Conservation (phyloP, 2,797 vertebrate genomes). For the Ctenopoma kingsleyae region DNA sequence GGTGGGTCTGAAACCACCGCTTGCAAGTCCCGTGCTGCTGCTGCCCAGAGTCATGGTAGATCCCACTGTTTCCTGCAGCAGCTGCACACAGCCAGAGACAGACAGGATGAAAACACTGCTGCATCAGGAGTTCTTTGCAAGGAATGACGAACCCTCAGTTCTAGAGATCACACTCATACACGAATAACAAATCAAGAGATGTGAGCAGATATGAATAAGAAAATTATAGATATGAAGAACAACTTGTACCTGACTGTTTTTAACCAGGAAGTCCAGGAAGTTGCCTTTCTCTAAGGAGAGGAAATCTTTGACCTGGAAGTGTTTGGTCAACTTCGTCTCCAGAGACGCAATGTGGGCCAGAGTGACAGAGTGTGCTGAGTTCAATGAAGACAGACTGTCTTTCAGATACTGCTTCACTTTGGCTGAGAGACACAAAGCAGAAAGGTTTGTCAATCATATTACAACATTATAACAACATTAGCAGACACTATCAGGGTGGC, state of each 20-base stretch:
- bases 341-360: slow-evolving; percentile 73
- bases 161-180: background rate
- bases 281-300: slow-evolving; percentile 78
- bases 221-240: background rate
- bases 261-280: slow-evolving; percentile 84
- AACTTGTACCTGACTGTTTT: slow-evolving; percentile 77
- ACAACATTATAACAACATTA: background rate
- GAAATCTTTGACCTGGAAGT: slow-evolving; percentile 83
- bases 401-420: slow-evolving; percentile 80
- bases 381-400: slow-evolving; percentile 69
- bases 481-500: background rate
- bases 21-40: slow-evolving; percentile 33
- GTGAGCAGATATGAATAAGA: background rate
- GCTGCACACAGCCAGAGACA: slow-evolving; percentile 57
- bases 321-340: slow-evolving; percentile 80
- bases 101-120: background rate
- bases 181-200: no score
- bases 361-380: slow-evolving; percentile 63
- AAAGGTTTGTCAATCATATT: background rate
- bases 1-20: slow-evolving; percentile 78
- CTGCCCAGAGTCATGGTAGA: slow-evolving; percentile 68
- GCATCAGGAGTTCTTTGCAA: background rate
- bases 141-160: background rate
- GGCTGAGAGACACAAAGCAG: slow-evolving; percentile 64
- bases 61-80: slow-evolving; percentile 82